Conservation (phyloP, 1,140 invertebrate species). For the Tetraneura akinire region DNA sequence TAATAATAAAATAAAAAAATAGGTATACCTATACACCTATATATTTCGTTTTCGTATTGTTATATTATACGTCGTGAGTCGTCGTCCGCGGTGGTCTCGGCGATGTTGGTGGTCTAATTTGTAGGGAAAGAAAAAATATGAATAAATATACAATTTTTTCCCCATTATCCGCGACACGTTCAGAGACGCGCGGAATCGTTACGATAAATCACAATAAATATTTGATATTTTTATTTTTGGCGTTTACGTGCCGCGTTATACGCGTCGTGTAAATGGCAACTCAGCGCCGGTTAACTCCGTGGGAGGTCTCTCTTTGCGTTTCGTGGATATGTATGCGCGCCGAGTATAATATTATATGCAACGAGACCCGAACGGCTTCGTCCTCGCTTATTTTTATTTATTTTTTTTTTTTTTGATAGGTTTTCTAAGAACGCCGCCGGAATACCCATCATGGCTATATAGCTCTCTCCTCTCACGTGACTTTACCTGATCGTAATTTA, state of each 20-base stretch:
- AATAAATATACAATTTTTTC: neutral
- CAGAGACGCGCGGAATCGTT: neutral
- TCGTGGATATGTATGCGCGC: neutral
- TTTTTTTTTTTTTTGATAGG: neutral
- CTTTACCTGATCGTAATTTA: constrained; percentile 48
- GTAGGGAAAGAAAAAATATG: constrained; percentile 4
- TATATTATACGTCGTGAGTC: too few species aligned
- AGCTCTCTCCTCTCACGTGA: neutral
- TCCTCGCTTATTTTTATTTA: constrained; percentile 32
- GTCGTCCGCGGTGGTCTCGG: constrained; percentile 36
- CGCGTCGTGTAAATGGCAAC: constrained; percentile 40
- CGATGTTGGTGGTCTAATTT: constrained; percentile 47
- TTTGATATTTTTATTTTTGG: constrained; percentile 43
- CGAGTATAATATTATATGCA: too few species aligned
- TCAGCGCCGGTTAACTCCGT: constrained; percentile 34
- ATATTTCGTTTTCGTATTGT: too few species aligned
- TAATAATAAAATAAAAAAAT: too few species aligned
- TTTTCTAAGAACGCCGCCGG: constrained; percentile 22
- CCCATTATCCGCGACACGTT: neutral
- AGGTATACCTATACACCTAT: too few species aligned
- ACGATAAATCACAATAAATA: constrained; percentile 45
- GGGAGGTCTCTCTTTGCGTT: constrained; percentile 43
- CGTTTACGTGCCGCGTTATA: constrained; percentile 9
- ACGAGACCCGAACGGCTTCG: constrained; percentile 39
- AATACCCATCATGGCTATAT: neutral